Conservation (phyloP, 2,797 vertebrate species). For the Vultur gryphus region DNA sequence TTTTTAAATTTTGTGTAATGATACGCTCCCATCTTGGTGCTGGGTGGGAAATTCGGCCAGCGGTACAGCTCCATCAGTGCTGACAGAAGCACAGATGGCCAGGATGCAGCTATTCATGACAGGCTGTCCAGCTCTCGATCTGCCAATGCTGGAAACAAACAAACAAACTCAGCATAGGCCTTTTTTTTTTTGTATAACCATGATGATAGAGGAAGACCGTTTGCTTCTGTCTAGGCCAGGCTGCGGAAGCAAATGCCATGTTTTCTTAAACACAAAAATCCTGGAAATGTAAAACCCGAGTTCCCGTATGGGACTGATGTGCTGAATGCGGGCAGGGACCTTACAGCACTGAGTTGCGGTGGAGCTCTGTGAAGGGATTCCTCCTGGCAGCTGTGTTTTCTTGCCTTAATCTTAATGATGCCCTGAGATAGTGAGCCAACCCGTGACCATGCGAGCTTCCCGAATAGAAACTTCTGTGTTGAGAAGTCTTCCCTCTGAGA, state of each 20-base stretch:
- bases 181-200: not conserved
- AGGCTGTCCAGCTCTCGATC: not conserved
- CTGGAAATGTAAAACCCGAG: not conserved
- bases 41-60: not conserved
- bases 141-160: not conserved
- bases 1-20: not conserved
- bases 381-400: not conserved
- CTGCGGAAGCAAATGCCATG: not conserved
- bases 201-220: not conserved
- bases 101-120: not conserved
- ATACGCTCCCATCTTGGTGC: not conserved
- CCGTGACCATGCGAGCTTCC: rapidly evolving
- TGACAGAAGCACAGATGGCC: not conserved
- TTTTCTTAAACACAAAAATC: not conserved
- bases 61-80: not conserved
- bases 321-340: not conserved
- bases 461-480: not conserved
- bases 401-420: not conserved
- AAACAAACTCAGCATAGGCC: not conserved
- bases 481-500: not conserved
- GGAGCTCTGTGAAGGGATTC: not conserved
- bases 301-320: not conserved
- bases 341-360: not conserved
- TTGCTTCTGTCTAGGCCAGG: not conserved
- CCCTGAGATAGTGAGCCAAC: not conserved